phyloP scores from a whole-genome alignment of 2,888 invertebrate species.

The Oasisia sp. region DNA sequence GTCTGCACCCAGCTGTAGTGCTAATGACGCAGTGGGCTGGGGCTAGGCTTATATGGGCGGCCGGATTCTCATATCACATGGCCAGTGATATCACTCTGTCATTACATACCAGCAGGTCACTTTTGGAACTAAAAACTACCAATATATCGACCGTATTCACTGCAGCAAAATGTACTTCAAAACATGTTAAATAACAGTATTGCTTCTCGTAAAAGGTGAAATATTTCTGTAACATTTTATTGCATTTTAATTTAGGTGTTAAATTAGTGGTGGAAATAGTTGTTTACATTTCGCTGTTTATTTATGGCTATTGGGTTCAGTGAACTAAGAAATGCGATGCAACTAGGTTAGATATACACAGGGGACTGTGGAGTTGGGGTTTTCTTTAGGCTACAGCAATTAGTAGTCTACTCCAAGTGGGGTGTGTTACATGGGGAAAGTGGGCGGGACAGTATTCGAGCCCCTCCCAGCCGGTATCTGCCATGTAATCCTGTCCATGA shows the following conservation, averaged over 20 bases:
- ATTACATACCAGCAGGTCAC: background rate
- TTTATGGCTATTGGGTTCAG: background rate
- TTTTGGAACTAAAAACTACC: background rate
- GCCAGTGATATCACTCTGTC: background rate
- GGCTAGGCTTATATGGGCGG: background rate
- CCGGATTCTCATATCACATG: background rate
- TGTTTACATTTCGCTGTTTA: background rate
- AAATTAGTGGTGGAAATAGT: background rate
- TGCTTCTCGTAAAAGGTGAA: background rate
- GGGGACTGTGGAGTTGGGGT: background rate
- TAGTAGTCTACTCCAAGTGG: background rate
- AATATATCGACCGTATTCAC: background rate
- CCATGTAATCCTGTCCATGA: background rate
- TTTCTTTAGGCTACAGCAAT: conserved; percentile 17
- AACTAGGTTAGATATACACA: background rate
- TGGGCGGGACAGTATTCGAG: background rate
- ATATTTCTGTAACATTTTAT: background rate
- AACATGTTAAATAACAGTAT: background rate
- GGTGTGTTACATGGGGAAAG: background rate
- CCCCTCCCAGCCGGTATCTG: background rate
- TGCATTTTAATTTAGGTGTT: background rate
- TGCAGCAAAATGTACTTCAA: background rate
- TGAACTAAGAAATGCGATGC: background rate
- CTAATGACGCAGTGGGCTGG: background rate
- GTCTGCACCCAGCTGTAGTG: background rate